phyloP scores from a whole-genome alignment of 2,888 invertebrate species.

The Cybosia mesomella region DNA sequence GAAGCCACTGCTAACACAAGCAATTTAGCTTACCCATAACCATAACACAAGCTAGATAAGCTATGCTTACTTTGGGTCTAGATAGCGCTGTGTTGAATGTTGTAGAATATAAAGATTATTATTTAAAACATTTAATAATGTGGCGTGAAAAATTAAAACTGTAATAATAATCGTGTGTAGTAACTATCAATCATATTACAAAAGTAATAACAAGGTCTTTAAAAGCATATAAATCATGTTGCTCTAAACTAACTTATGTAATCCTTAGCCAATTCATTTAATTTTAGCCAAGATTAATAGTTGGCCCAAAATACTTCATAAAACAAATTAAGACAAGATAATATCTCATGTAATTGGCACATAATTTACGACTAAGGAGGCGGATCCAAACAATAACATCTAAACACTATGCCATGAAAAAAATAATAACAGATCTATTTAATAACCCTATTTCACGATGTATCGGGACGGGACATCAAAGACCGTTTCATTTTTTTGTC shows the following conservation, averaged over 20 bases:
- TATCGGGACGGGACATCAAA: constrained; percentile 44
- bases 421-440: constrained; percentile 7
- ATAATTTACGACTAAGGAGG: constrained; percentile 12
- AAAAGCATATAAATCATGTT: constrained; percentile 2
- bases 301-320: not conserved
- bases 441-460: constrained; percentile 13
- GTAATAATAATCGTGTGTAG: not conserved
- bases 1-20: too few species aligned
- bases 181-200: not conserved
- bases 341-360: constrained; percentile 18
- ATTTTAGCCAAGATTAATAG: constrained; percentile 2
- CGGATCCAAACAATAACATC: constrained; percentile 4
- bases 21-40: too few species aligned
- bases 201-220: not conserved
- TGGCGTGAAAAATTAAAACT: not conserved
- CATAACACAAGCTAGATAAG: too few species aligned
- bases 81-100: too few species aligned
- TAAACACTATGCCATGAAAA: constrained; percentile 10
- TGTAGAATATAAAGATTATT: not conserved
- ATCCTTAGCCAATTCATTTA: not conserved
- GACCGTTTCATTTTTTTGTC: constrained; percentile 39
- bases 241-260: not conserved
- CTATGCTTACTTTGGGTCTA: too few species aligned
- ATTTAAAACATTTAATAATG: not conserved
- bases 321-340: constrained; percentile 18